Percentiles rank a stretch among this genome's conserved stretches.
Evolutionary conservation across 2,797 vertebrate species (phyloP).

Genomic region (Tamandua tetradactyla): DNA sequence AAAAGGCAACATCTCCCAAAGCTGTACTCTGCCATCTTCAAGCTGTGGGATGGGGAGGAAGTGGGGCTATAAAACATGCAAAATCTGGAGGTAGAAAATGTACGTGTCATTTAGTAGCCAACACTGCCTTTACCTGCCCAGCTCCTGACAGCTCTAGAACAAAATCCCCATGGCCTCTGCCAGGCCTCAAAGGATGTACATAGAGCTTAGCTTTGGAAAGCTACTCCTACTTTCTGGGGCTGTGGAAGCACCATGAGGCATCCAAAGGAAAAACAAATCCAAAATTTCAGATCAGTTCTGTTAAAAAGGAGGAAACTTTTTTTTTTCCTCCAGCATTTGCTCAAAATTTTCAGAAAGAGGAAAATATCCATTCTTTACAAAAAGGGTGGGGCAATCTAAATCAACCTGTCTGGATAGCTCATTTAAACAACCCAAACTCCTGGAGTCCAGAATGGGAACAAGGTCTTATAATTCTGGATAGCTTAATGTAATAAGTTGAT

Average conservation of each 20-base stretch:
- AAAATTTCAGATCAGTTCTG: neutral
- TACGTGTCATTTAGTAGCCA: neutral
- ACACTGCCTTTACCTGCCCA: neutral
- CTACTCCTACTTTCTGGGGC: too few species aligned
- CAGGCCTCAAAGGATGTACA: accelerated
- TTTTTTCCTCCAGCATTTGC: neutral
- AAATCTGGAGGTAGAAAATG: neutral
- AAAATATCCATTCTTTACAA: neutral
- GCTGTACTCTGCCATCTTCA: neutral
- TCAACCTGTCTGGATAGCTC: too few species aligned
- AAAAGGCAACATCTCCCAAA: neutral
- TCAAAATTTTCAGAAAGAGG: neutral
- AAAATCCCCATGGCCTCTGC: accelerated
- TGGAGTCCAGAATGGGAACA: too few species aligned
- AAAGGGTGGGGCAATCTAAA: neutral
- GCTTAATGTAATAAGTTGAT: too few species aligned
- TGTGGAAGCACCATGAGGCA: neutral
- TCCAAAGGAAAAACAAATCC: neutral
- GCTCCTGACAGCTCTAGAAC: neutral
- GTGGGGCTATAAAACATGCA: neutral
- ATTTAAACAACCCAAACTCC: too few species aligned
- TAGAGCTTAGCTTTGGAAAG: neutral
- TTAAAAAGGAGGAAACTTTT: neutral
- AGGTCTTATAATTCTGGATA: too few species aligned
- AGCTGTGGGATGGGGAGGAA: too few species aligned